Base-by-base conservation (phyloP, 2,797 vertebrate genomes). In the Diglossa cyanea region DNA sequence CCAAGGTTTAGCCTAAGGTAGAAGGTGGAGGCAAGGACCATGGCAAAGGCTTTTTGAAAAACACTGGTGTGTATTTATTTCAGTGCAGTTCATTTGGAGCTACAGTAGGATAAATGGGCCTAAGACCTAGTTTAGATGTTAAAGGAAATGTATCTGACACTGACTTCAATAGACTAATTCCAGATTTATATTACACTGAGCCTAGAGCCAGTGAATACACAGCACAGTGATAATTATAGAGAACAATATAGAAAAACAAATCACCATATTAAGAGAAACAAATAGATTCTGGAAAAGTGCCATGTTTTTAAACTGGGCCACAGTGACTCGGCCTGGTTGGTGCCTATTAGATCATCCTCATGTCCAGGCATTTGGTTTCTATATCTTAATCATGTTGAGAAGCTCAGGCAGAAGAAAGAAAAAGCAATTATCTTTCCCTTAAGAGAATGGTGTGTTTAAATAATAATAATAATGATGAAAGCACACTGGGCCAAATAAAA, bases 71-170 rank as follows among this genome's bases (percentile, higher is more conserved):
- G 42, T 62, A 35, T 89, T 87, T 76, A 44, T 88, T 80, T 71
- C 37, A 45, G 19, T 24, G n/a, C 65, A 83, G 78, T 78, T 65
- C 51, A 48, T 83, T 25, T 75, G 85, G 50, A 89, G 44, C 89
- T 89, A 48, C 33, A 75, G 71, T 55, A 88, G 91, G 51, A 92
- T 89, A 83, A 95, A 95, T 54, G 72, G 90, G 78, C 33, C 65
- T n/a, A 55, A 85, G 65, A 88, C 25, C 50, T 75, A 68, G 75
- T 89, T 90, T 58, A 90, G 85, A 82, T 84, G 71, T 79, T 93
- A 95, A 74, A 94, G 86, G 86, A 94, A 95, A 92, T 12, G 75
- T 40, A 93, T 77, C 81, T 50, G 94, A 95, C 84, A 26, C 39
- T 58, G 57, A 70, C 89, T 96, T 94, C 92, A 81, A n/a, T 66